Evolutionary conservation across 2,888 invertebrate genomes (phyloP).

Genomic region (Caenorhabditis sp.): DNA sequence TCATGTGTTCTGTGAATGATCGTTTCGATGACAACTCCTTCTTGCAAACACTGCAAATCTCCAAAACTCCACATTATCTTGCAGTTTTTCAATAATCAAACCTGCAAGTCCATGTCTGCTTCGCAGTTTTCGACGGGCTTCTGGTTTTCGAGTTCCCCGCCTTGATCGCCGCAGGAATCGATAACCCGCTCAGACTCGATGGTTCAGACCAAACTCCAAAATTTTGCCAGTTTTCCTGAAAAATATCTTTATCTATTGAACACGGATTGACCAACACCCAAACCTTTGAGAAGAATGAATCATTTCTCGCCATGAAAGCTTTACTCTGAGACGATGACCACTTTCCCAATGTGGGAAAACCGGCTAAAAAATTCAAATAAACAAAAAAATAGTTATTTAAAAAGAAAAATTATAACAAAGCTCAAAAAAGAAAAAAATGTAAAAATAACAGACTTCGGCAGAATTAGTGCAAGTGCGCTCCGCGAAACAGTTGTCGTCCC

Average conservation of each 20-base stretch:
- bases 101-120: constrained; percentile 42
- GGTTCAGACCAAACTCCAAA: constrained; percentile 26
- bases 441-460: background rate
- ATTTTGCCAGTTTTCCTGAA: constrained; percentile 52
- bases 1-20: constrained; percentile 81
- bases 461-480: constrained; percentile 33
- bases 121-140: background rate
- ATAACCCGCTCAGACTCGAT: constrained; percentile 1
- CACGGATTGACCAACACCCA: background rate
- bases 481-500: background rate
- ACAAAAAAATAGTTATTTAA: too few species aligned
- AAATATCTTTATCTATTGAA: background rate
- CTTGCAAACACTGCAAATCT: constrained; percentile 68
- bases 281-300: constrained; percentile 29
- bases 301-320: constrained; percentile 37
- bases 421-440: constrained; percentile 2
- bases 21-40: constrained; percentile 82
- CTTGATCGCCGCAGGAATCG: background rate
- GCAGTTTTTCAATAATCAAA: background rate
- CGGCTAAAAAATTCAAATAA: too few species aligned
- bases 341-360: too few species aligned
- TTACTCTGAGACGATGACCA: too few species aligned
- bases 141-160: background rate
- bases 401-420: background rate
- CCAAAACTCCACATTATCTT: constrained; percentile 19